A percentile compares a stretch with the other conserved stretches of the same genome.
Conservation (phyloP, 2,888 invertebrate species). For the Lasioglossum zephyrum region DNA sequence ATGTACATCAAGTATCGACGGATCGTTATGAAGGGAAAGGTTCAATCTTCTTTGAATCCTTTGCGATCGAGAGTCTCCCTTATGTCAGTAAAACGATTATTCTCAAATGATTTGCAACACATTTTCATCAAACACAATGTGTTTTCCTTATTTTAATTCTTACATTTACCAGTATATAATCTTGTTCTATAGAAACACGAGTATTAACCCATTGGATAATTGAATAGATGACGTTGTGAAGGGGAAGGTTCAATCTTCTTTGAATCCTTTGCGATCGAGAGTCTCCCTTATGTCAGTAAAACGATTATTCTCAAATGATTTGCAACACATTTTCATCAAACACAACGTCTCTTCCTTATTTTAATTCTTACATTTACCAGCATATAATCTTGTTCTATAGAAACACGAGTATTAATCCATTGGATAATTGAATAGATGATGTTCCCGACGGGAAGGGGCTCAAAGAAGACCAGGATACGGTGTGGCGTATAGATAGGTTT, state of each 20-base stretch:
- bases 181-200: no score
- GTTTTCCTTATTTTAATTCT: background rate
- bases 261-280: no score
- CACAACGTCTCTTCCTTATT: background rate
- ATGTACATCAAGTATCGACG: no score
- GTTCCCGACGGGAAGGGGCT: background rate
- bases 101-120: background rate
- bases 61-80: background rate
- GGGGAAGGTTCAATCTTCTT: no score
- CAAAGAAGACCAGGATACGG: background rate
- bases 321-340: no score
- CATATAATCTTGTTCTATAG: background rate
- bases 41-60: no score
- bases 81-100: background rate
- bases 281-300: background rate
- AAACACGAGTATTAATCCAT: background rate
- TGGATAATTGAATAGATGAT: background rate
- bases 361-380: background rate
- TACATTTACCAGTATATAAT: no score
- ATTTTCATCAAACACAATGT: no score
- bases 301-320: background rate
- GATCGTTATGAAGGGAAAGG: background rate
- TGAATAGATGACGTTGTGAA: background rate
- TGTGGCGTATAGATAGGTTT: conserved; percentile 23
- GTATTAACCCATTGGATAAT: no score